Conservation (phyloP, 2,797 vertebrate species). For the Schizothorax lantsangensis region DNA sequence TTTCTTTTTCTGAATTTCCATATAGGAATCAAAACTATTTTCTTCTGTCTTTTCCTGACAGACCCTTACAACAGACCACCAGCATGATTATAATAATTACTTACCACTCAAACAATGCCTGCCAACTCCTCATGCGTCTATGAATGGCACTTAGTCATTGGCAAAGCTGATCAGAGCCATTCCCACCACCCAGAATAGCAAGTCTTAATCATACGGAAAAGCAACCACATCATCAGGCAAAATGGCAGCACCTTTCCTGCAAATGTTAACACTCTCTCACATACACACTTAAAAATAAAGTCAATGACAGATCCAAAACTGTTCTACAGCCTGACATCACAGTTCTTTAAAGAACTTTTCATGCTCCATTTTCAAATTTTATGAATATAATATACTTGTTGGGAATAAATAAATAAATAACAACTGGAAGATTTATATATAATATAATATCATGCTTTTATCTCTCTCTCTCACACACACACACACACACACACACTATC, state of each 20-base stretch:
- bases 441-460: neutral
- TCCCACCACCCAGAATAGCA: slow-evolving; percentile 38
- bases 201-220: slow-evolving; percentile 33
- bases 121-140: slow-evolving; percentile 42
- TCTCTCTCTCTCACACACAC: too few relatives aligned
- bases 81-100: slow-evolving; percentile 49
- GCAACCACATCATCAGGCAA: slow-evolving; percentile 23
- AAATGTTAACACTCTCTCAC: neutral
- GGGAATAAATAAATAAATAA: neutral
- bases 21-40: slow-evolving; percentile 37
- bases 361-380: neutral
- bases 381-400: neutral
- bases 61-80: slow-evolving; percentile 41
- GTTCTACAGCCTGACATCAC: neutral
- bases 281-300: slow-evolving; percentile 1
- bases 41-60: slow-evolving; percentile 31
- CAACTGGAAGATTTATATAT: too few relatives aligned
- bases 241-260: slow-evolving; percentile 16
- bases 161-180: slow-evolving; percentile 32
- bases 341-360: neutral
- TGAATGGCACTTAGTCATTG: slow-evolving; percentile 50
- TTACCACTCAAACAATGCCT: slow-evolving; percentile 45
- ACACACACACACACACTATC: too few relatives aligned
- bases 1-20: slow-evolving; percentile 22
- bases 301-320: slow-evolving; percentile 5